phyloP scores from a whole-genome alignment of 2,888 invertebrate genomes.

The Byasa hedistus region DNA sequence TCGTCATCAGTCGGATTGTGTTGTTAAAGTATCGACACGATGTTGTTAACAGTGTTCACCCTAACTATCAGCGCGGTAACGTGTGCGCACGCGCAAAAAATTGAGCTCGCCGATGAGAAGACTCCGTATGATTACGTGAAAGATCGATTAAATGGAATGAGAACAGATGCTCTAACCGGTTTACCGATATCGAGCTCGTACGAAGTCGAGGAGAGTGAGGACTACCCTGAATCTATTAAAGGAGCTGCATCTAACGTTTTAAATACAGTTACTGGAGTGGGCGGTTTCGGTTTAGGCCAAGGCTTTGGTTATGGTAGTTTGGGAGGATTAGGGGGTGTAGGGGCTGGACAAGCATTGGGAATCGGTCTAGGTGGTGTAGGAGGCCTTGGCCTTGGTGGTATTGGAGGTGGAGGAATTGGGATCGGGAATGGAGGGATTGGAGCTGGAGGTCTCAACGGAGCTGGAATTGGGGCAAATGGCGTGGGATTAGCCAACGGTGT shows the following conservation, averaged over 20 bases:
- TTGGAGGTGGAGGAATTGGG: constrained; percentile 45
- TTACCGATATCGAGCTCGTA: constrained; percentile 73
- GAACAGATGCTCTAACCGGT: constrained; percentile 57
- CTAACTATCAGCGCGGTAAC: constrained; percentile 51
- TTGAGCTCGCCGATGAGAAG: constrained; percentile 64
- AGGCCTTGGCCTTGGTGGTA: constrained; percentile 43
- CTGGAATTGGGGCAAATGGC: constrained; percentile 43
- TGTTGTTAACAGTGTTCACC: constrained; percentile 58
- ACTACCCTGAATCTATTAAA: constrained; percentile 74
- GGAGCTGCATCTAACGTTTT: constrained; percentile 68
- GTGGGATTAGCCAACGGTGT: constrained; percentile 46
- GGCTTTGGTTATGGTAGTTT: constrained; percentile 43
- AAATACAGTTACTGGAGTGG: constrained; percentile 61
- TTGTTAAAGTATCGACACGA: constrained; percentile 57
- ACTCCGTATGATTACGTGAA: constrained; percentile 73
- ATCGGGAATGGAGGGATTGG: constrained; percentile 49
- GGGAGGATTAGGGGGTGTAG: constrained; percentile 43
- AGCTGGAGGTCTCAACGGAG: constrained; percentile 44
- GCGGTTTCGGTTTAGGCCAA: constrained; percentile 46
- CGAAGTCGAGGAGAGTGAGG: constrained; percentile 80
- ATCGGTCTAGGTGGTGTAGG: constrained; percentile 43
- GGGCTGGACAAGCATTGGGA: constrained; percentile 43
- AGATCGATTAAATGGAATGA: constrained; percentile 61
- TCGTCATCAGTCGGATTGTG: constrained; percentile 69
- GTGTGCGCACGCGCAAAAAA: constrained; percentile 51